A percentile compares a stretch with the other conserved stretches of the same genome.
Evolutionary conservation across 1,140 invertebrate species (phyloP).

Genomic region (Scaptomyza hsui): DNA sequence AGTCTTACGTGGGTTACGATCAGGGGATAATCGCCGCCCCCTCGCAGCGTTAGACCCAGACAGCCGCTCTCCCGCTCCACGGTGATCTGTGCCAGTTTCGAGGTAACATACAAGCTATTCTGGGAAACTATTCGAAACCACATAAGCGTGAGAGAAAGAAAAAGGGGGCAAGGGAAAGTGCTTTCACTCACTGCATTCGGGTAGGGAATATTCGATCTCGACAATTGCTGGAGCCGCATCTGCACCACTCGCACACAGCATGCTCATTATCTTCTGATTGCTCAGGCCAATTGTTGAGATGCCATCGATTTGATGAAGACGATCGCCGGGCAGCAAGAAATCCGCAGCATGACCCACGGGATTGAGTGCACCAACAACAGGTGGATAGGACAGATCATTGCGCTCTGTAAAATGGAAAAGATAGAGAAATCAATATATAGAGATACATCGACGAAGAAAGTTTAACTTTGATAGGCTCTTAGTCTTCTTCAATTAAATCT

Average conservation of each 20-base stretch:
- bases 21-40: slow-evolving; percentile 91
- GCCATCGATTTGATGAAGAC: slow-evolving; percentile 92
- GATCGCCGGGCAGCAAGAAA: slow-evolving; percentile 89
- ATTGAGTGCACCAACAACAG: slow-evolving; percentile 79
- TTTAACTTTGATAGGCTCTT: too few relatives aligned
- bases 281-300: slow-evolving; percentile 90
- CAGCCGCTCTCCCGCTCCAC: slow-evolving; percentile 93
- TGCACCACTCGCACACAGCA: slow-evolving; percentile 86
- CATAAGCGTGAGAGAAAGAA: not conserved
- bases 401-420: slow-evolving; percentile 57
- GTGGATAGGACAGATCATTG: slow-evolving; percentile 82
- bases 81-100: slow-evolving; percentile 90
- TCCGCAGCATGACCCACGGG: slow-evolving; percentile 83
- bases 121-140: slow-evolving; percentile 85
- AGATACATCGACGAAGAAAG: too few relatives aligned
- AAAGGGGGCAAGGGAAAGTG: not conserved
- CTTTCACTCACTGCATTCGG: slow-evolving; percentile 88
- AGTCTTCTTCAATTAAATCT: too few relatives aligned
- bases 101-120: slow-evolving; percentile 88
- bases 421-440: slow-evolving; percentile 7
- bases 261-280: slow-evolving; percentile 91
- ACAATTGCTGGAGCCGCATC: slow-evolving; percentile 89
- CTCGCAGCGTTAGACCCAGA: slow-evolving; percentile 94
- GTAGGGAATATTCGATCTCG: slow-evolving; percentile 93
- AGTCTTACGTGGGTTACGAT: slow-evolving; percentile 95